phyloP scores from a whole-genome alignment of 2,888 invertebrate species.

The Heliconius cydno region DNA sequence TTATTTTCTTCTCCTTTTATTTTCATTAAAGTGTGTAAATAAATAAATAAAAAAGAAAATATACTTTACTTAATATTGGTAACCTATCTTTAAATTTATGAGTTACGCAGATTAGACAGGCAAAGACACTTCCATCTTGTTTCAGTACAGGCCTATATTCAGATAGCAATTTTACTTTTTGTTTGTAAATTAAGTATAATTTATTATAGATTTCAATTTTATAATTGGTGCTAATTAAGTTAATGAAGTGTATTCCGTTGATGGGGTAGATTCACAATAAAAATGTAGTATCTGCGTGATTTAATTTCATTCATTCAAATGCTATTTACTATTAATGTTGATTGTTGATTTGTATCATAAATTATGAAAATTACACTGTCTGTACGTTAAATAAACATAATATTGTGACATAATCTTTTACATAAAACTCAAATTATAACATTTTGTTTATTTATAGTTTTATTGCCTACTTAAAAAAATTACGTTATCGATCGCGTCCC shows the following conservation, averaged over 20 bases:
- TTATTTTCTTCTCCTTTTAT: no score
- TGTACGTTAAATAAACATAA: neutral
- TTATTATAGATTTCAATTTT: neutral
- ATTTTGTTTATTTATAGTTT: neutral
- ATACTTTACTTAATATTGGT: neutral
- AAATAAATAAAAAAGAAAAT: no score
- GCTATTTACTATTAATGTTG: neutral
- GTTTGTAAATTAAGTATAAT: neutral
- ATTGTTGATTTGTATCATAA: no score
- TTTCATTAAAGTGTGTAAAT: no score
- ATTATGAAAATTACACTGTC: neutral
- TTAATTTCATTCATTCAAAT: neutral
- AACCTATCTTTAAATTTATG: slow-evolving; percentile 1
- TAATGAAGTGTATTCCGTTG: neutral
- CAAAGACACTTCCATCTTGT: neutral
- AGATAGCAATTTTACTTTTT: neutral
- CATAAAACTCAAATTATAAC: no score
- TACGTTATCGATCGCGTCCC: neutral
- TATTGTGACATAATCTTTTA: neutral
- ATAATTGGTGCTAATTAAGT: neutral
- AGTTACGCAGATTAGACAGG: slow-evolving; percentile 4
- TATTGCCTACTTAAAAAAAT: neutral
- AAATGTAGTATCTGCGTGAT: neutral
- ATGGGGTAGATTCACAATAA: neutral
- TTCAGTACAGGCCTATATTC: neutral